Evolutionary conservation across 2,888 invertebrate genomes (phyloP).

Genomic region (Artemia sinica): DNA sequence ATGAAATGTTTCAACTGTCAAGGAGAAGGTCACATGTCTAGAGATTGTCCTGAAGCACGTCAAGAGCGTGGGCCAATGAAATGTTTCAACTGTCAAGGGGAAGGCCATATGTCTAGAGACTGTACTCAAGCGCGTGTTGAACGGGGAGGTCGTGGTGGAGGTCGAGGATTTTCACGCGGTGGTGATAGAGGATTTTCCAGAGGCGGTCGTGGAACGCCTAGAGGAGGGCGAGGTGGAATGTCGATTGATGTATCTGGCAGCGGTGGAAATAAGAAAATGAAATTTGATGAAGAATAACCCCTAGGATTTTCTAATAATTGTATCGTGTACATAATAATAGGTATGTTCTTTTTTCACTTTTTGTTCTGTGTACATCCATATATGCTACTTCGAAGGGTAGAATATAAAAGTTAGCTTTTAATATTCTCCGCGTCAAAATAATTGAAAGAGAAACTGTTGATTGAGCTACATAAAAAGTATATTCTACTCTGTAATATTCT

Average conservation of each 20-base stretch:
- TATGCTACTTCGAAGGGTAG: too few species aligned
- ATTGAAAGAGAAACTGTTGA: too few species aligned
- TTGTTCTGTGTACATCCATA: too few species aligned
- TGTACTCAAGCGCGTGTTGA: background rate
- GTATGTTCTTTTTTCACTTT: background rate
- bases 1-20: constrained; percentile 28
- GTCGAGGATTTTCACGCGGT: constrained; percentile 29
- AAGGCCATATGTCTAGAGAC: constrained; percentile 22
- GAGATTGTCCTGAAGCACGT: constrained; percentile 27
- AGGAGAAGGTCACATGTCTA: constrained; percentile 27
- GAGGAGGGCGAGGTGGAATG: constrained; percentile 39
- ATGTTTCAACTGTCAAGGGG: constrained; percentile 20
- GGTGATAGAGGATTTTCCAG: constrained; percentile 30
- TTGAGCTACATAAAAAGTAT: too few species aligned
- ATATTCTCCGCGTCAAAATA: too few species aligned
- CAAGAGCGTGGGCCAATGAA: constrained; percentile 28
- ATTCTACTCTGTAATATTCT: too few species aligned
- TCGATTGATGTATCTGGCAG: constrained; percentile 41
- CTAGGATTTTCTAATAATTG: background rate
- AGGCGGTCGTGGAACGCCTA: constrained; percentile 32
- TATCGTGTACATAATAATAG: constrained; percentile 13
- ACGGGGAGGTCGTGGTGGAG: constrained; percentile 27
- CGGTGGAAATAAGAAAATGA: constrained; percentile 57
- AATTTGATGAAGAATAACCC: constrained; percentile 35
- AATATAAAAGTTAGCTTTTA: too few species aligned